A percentile compares a stretch with the other conserved stretches of the same genome.
These are phyloP conservation scores for Eudorcas thomsonii DNA, from an alignment of 2,113 vertebrate species.

Conservation along the genomic window DNA sequence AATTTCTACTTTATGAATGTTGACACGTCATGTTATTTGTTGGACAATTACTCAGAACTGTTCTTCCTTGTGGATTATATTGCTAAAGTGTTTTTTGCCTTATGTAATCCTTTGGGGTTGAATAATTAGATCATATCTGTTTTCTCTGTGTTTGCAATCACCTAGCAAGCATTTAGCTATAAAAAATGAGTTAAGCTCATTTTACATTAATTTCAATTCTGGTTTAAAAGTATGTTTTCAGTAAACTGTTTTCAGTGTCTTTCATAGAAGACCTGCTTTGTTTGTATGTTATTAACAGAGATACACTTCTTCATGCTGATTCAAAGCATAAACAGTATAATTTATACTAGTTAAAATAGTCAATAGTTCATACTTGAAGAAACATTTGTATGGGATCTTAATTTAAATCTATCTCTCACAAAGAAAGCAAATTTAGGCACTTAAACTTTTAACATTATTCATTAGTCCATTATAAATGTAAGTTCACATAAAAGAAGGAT, in stretches of 20 bases:
- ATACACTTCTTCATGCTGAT: not conserved
- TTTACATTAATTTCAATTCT: constrained; percentile 1
- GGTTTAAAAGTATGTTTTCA: not conserved
- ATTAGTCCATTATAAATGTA: not conserved
- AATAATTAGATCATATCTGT: not conserved
- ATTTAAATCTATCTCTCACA: not conserved
- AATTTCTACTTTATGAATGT: not conserved
- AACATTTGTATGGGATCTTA: not conserved
- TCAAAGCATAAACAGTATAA: not conserved
- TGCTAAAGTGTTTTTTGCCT: not conserved
- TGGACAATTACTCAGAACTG: not conserved
- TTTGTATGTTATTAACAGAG: not conserved
- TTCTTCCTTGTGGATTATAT: not conserved
- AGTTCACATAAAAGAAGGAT: not conserved
- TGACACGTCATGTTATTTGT: not conserved
- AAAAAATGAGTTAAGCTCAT: not conserved
- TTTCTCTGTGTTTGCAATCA: not conserved
- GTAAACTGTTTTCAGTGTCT: not conserved
- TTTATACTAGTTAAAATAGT: not conserved
- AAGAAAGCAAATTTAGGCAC: not conserved
- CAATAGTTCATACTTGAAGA: not conserved
- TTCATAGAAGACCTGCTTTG: not conserved
- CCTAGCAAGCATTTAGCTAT: not conserved
- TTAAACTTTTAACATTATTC: constrained; percentile 31
- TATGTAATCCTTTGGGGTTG: not conserved